Percentiles rank a stretch among this genome's conserved stretches.
Conservation (phyloP, 2,888 invertebrate genomes). For the Gnatocerus cornutus region DNA sequence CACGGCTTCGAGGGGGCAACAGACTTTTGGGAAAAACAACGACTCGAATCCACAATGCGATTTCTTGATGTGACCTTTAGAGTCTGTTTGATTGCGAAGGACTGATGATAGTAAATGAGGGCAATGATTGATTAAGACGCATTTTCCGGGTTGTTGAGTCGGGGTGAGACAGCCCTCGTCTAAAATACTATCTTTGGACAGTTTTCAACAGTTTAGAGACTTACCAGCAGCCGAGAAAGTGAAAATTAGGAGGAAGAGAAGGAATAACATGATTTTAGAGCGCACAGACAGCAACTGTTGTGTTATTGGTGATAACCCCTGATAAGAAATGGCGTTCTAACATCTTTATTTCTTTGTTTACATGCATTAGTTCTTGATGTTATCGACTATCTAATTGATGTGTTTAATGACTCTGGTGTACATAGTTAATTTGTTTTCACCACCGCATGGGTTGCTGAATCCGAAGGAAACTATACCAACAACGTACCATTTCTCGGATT, state of each 20-base stretch:
- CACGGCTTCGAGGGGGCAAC: constrained; percentile 24
- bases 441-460: not conserved
- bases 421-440: not conserved
- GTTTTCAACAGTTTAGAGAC: not conserved
- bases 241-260: not conserved
- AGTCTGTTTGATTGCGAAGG: constrained; percentile 8
- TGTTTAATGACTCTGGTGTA: not conserved
- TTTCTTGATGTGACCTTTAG: constrained; percentile 11
- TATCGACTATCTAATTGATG: not conserved
- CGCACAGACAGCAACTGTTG: not conserved
- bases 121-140: constrained; percentile 30
- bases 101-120: constrained; percentile 16
- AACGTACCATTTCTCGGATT: too few species aligned
- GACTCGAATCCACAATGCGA: constrained; percentile 27
- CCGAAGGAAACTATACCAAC: too few species aligned
- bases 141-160: constrained; percentile 18
- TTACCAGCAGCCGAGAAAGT: not conserved
- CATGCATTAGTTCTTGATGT: constrained; percentile 1
- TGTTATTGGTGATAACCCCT: not conserved
- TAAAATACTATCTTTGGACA: not conserved
- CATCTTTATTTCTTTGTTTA: not conserved
- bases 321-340: not conserved
- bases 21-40: constrained; percentile 20
- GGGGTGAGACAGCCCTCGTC: constrained; percentile 14
- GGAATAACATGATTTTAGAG: not conserved